Conservation (phyloP, 2,113 vertebrate species). For the Hippocampus abdominalis region DNA sequence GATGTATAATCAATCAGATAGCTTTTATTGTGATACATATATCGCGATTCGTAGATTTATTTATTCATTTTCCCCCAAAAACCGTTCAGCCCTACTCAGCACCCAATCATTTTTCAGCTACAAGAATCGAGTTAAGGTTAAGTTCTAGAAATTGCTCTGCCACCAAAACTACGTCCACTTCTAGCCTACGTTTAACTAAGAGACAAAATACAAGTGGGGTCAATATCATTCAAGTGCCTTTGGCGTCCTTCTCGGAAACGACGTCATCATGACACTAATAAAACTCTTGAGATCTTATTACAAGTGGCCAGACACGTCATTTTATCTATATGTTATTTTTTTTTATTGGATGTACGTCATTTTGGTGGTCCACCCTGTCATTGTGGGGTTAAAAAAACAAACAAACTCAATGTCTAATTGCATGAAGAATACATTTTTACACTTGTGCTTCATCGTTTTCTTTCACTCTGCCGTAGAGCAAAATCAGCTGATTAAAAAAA, state of each 20-base stretch:
- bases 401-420: too few species aligned
- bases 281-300: background rate
- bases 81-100: slow-evolving; percentile 8
- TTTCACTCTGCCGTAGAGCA: background rate
- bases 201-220: background rate
- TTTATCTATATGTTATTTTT: too few species aligned
- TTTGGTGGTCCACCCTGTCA: background rate
- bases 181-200: slow-evolving; percentile 29
- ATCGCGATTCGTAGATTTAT: too few species aligned
- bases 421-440: background rate
- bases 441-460: background rate
- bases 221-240: background rate
- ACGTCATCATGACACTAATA: background rate
- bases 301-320: too few species aligned
- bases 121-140: background rate
- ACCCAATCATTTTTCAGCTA: slow-evolving; percentile 9
- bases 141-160: slow-evolving; percentile 19
- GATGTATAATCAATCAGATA: too few species aligned
- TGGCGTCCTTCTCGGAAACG: background rate
- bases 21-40: too few species aligned
- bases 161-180: slow-evolving; percentile 32
- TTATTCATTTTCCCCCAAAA: too few species aligned
- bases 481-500: background rate
- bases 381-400: background rate
- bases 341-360: too few species aligned